A percentile compares a stretch with the other conserved stretches of the same genome.
phyloP scores from a whole-genome alignment of 2,113 vertebrate genomes.

The Zosterops hypoxanthus region DNA sequence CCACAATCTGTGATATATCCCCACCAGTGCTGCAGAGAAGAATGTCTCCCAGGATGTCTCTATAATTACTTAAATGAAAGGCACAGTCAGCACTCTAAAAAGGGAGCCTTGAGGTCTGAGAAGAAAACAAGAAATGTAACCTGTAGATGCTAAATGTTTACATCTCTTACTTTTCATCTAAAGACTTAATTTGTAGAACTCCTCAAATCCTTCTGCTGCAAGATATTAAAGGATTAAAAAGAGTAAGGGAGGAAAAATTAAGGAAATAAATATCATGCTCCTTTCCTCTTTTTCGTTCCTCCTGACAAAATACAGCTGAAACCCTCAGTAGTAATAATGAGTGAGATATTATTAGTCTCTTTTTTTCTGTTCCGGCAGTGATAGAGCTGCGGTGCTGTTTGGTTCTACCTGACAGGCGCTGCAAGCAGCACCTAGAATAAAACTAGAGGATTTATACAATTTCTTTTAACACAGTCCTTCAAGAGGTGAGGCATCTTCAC shows the following conservation, averaged over 20 bases:
- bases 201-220: neutral
- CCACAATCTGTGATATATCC: neutral
- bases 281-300: neutral
- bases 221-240: neutral
- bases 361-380: neutral
- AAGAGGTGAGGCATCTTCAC: neutral
- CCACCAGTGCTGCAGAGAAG: neutral
- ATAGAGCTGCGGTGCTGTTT: neutral
- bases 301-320: neutral
- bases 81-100: neutral
- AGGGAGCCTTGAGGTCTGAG: neutral
- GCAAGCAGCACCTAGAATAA: neutral
- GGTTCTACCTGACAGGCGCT: neutral
- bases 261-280: accelerated
- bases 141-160: neutral
- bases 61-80: neutral
- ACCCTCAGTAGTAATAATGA: neutral
- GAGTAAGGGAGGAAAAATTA: neutral
- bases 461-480: neutral
- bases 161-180: neutral
- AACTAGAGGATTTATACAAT: neutral
- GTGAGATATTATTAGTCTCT: neutral
- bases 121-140: neutral
- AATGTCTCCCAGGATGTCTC: neutral
- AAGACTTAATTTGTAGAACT: neutral